Percentiles rank a stretch among this genome's conserved stretches.
Conservation (phyloP, 2,797 vertebrate species). For the Chaenodraco wilsoni region DNA sequence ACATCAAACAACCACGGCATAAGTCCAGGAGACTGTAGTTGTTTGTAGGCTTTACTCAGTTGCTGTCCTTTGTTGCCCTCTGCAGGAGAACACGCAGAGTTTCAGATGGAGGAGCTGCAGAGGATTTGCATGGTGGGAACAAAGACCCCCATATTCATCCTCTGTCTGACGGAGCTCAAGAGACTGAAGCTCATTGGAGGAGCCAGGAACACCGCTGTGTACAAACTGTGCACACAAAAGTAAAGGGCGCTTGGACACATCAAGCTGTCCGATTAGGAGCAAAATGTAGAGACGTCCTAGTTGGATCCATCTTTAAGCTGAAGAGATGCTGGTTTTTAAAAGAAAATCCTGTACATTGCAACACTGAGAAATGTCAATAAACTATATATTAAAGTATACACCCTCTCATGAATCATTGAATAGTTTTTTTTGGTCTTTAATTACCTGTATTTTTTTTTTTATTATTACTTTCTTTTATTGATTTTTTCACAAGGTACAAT, state of each 20-base stretch:
- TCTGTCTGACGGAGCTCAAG: constrained; percentile 79
- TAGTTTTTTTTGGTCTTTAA: no score
- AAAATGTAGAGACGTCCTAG: not conserved
- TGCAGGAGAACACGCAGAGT: constrained; percentile 64
- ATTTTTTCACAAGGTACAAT: no score
- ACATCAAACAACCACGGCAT: no score
- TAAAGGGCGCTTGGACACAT: constrained; percentile 20
- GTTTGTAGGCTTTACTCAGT: not conserved
- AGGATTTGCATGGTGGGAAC: constrained; percentile 63
- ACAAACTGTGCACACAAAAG: constrained; percentile 60
- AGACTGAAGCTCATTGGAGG: constrained; percentile 71
- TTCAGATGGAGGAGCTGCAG: constrained; percentile 72
- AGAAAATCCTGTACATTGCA: not conserved
- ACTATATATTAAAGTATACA: constrained; percentile 2
- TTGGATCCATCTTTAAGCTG: not conserved
- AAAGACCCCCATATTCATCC: constrained; percentile 70
- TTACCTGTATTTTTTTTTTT: no score
- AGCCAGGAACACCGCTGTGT: constrained; percentile 55
- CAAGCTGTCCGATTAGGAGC: not conserved
- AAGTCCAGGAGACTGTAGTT: no score
- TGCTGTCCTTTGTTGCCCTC: constrained; percentile 48
- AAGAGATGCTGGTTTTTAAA: not conserved
- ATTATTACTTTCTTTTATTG: no score
- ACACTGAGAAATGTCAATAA: no score
- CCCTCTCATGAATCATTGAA: no score